A percentile compares a stretch with the other conserved stretches of the same genome.
Evolutionary conservation across 2,888 invertebrate species (phyloP).

Genomic region (Hydropsyche betteni): DNA sequence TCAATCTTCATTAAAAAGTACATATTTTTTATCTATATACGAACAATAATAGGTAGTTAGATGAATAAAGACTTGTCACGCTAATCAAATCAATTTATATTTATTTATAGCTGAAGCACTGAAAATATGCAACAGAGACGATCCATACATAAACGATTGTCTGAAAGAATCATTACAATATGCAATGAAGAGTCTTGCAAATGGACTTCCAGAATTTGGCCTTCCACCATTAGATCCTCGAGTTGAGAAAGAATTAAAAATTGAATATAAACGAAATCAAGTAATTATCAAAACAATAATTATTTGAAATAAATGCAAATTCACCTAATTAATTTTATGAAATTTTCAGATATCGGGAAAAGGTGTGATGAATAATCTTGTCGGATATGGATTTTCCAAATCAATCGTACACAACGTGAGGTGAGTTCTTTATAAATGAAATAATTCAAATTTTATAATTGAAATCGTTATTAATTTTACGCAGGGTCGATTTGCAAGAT

Average conservation of each 20-base stretch:
- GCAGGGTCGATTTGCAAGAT: conserved; percentile 66
- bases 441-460: background rate
- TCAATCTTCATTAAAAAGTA: background rate
- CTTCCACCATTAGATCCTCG: conserved; percentile 67
- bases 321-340: conserved; percentile 46
- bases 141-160: conserved; percentile 69
- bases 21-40: background rate
- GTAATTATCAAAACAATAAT: conserved; percentile 53
- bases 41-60: background rate
- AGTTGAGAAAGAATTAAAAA: conserved; percentile 59
- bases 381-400: conserved; percentile 49
- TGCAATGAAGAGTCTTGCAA: conserved; percentile 58
- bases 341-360: conserved; percentile 33
- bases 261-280: conserved; percentile 64
- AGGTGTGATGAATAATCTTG: conserved; percentile 49
- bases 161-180: conserved; percentile 66
- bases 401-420: conserved; percentile 66
- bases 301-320: conserved; percentile 6
- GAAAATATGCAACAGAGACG: conserved; percentile 66
- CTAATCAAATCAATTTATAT: background rate
- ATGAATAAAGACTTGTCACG: background rate
- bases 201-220: conserved; percentile 64
- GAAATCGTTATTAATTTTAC: conserved; percentile 20
- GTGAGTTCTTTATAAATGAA: conserved; percentile 53
- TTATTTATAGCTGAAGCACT: conserved; percentile 63